A percentile compares a stretch with the other conserved stretches of the same genome.
These are phyloP conservation scores for Zaprionus nigranus DNA, from an alignment of 1,140 invertebrate species.

Conservation along the genomic window DNA sequence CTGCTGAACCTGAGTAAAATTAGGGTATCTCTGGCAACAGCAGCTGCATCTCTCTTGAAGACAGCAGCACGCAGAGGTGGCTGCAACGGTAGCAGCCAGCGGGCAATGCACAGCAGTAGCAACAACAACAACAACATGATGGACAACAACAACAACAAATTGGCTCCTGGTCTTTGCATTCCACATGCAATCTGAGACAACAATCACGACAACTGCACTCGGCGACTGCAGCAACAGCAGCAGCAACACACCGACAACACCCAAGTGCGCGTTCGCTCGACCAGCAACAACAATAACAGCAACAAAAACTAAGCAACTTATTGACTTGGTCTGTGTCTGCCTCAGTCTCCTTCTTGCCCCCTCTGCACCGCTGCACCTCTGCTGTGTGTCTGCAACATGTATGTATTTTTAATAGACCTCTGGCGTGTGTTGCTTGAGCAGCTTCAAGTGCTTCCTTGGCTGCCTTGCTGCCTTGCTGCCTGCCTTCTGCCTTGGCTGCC, in stretches of 20 bases:
- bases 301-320: constrained; percentile 55
- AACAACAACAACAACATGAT: constrained; percentile 23
- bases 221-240: constrained; percentile 47
- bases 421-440: constrained; percentile 34
- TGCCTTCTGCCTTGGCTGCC: background rate
- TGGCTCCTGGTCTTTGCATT: constrained; percentile 82
- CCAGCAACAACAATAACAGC: constrained; percentile 40
- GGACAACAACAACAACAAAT: constrained; percentile 76
- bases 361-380: constrained; percentile 17
- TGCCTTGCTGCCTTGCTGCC: background rate
- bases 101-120: constrained; percentile 21
- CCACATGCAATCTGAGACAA: constrained; percentile 80
- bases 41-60: background rate
- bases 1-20: too few species aligned
- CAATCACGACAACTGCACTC: constrained; percentile 80
- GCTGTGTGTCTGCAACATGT: constrained; percentile 53
- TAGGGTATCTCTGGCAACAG: constrained; percentile 29
- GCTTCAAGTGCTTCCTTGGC: constrained; percentile 22
- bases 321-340: constrained; percentile 49
- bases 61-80: constrained; percentile 29
- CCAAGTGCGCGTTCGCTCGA: constrained; percentile 17
- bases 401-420: constrained; percentile 74
- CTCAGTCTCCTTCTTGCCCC: constrained; percentile 26
- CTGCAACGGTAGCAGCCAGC: constrained; percentile 64
- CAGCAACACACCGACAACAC: constrained; percentile 15